phyloP scores from a whole-genome alignment of 2,113 vertebrate species.

The Columba livia region DNA sequence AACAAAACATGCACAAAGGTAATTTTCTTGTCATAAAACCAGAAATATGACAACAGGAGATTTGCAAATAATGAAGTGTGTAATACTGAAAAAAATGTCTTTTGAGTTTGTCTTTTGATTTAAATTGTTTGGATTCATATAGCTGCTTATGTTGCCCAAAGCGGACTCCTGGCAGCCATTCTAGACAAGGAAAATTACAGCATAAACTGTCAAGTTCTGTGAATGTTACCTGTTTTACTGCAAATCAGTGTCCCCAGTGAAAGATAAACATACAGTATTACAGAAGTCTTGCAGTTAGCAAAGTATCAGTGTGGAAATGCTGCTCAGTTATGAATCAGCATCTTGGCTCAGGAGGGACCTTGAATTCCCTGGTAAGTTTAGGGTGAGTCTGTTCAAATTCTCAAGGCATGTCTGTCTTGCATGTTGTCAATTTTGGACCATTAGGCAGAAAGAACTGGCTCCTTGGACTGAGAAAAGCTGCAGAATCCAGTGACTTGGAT shows the following conservation, averaged over 20 bases:
- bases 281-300: not conserved
- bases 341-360: not conserved
- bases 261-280: not conserved
- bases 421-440: not conserved
- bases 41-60: not conserved
- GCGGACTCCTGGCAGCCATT: slow-evolving; percentile 4
- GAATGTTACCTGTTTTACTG: slow-evolving; percentile 2
- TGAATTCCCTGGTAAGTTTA: not conserved
- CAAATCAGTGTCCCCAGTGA: slow-evolving; percentile 5
- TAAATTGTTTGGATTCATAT: not conserved
- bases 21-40: not conserved
- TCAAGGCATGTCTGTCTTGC: not conserved
- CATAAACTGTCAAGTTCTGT: not conserved
- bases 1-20: not conserved
- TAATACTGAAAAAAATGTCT: not conserved
- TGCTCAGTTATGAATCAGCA: not conserved
- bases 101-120: not conserved
- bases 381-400: not conserved
- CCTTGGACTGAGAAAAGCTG: not conserved
- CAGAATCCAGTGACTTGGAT: not conserved
- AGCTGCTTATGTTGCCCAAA: not conserved
- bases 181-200: not conserved
- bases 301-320: not conserved
- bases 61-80: not conserved
- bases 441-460: not conserved